A percentile compares a stretch with the other conserved stretches of the same genome.
phyloP scores from a whole-genome alignment of 2,113 vertebrate species.

The Eira barbara region DNA sequence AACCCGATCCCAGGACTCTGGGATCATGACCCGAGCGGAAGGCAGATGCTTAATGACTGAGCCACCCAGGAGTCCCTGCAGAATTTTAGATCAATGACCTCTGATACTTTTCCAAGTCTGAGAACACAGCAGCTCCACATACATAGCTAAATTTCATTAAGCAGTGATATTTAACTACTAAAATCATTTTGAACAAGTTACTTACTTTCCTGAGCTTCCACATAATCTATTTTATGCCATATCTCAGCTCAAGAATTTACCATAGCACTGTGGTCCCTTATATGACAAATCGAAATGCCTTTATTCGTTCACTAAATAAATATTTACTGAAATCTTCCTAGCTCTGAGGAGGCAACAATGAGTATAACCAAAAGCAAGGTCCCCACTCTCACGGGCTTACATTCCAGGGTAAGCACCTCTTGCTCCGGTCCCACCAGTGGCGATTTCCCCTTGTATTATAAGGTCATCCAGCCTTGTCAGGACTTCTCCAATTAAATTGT shows the following conservation, averaged over 20 bases:
- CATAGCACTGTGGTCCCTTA: neutral
- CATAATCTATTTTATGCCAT: neutral
- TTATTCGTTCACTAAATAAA: neutral
- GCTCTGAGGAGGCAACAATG: neutral
- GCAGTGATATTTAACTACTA: neutral
- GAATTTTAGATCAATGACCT: neutral
- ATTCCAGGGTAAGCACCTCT: neutral
- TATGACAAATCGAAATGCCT: neutral
- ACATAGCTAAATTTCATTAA: neutral
- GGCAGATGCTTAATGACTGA: too few species aligned
- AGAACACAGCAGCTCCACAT: neutral
- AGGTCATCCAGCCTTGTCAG: neutral
- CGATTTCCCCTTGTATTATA: neutral
- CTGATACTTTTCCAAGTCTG: neutral
- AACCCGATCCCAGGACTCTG: too few species aligned
- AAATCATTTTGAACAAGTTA: neutral
- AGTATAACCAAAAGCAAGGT: neutral
- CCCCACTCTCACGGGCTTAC: neutral
- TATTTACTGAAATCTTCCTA: neutral
- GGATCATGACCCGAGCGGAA: too few species aligned
- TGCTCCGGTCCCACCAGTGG: neutral
- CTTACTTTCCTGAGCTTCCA: neutral
- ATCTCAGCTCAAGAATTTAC: constrained; percentile 9
- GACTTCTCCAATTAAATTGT: neutral
- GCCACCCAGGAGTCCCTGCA: too few species aligned